Evolutionary conservation across 2,113 vertebrate species (phyloP).

Genomic region (Ellobius talpinus): DNA sequence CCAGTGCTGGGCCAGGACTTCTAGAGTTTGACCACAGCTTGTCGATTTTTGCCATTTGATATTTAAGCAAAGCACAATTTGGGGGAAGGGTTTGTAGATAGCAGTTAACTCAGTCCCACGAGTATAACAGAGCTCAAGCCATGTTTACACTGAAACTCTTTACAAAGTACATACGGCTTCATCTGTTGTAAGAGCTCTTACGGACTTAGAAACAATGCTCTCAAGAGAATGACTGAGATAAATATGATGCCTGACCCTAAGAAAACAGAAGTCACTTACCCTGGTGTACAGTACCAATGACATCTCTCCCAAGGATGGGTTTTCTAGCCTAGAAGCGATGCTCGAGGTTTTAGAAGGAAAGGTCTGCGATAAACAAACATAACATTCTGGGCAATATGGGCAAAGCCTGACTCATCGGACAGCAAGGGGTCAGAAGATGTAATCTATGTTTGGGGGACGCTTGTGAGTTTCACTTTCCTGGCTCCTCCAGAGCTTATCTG

Average conservation of each 20-base stretch:
- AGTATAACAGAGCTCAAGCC: neutral
- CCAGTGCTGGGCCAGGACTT: fast-evolving
- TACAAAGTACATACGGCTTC: neutral
- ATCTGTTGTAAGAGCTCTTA: neutral
- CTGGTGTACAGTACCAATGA: neutral
- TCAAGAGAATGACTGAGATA: neutral
- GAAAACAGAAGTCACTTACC: neutral
- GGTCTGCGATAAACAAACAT: neutral
- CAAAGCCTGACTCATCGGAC: neutral
- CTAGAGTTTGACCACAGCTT: neutral
- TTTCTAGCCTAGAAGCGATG: neutral
- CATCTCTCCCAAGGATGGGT: neutral
- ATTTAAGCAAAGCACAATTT: neutral
- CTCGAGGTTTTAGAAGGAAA: neutral
- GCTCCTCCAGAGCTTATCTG: neutral
- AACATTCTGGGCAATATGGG: neutral
- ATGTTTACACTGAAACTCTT: neutral
- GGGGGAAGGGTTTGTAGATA: neutral
- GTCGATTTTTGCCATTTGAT: neutral
- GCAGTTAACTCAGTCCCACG: neutral
- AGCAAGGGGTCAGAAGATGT: neutral
- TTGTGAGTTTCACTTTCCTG: neutral
- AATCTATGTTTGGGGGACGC: too few relatives aligned
- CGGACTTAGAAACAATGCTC: neutral
- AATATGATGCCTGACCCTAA: neutral